A percentile compares a stretch with the other conserved stretches of the same genome.
Conservation (phyloP, 2,888 invertebrate species). For the Bombylius major region DNA sequence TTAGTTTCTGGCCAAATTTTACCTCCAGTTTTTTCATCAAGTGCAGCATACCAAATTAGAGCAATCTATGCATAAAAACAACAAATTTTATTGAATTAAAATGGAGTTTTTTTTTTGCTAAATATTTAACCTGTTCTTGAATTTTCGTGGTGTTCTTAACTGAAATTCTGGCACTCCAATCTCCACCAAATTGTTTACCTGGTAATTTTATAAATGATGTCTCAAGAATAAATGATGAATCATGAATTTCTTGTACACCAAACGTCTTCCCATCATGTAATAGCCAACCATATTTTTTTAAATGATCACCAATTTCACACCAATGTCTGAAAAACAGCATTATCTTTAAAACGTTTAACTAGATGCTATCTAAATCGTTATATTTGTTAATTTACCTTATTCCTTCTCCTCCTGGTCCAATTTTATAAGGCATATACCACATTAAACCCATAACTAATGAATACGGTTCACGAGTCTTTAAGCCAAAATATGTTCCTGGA, state of each 20-base stretch:
- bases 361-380: too few relatives aligned
- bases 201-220: constrained; percentile 82
- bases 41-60: constrained; percentile 67
- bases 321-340: constrained; percentile 53
- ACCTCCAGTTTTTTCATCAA: constrained; percentile 59
- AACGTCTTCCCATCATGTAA: constrained; percentile 87
- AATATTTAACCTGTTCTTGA: constrained; percentile 16
- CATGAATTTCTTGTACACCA: constrained; percentile 80
- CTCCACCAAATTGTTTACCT: constrained; percentile 73
- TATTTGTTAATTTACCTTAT: constrained; percentile 42
- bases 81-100: constrained; percentile 16
- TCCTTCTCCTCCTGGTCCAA: constrained; percentile 58
- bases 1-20: constrained; percentile 26
- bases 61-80: constrained; percentile 31
- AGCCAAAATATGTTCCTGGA: constrained; percentile 76
- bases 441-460: constrained; percentile 88
- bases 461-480: constrained; percentile 79
- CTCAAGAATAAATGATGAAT: constrained; percentile 59
- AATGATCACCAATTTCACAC: constrained; percentile 79
- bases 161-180: constrained; percentile 80
- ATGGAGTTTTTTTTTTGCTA: too few relatives aligned
- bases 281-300: constrained; percentile 77
- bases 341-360: not conserved
- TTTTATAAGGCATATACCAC: constrained; percentile 78
- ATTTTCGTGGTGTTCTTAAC: constrained; percentile 36